Conservation (phyloP, 2,113 vertebrate species). For the Actinemys pallida region DNA sequence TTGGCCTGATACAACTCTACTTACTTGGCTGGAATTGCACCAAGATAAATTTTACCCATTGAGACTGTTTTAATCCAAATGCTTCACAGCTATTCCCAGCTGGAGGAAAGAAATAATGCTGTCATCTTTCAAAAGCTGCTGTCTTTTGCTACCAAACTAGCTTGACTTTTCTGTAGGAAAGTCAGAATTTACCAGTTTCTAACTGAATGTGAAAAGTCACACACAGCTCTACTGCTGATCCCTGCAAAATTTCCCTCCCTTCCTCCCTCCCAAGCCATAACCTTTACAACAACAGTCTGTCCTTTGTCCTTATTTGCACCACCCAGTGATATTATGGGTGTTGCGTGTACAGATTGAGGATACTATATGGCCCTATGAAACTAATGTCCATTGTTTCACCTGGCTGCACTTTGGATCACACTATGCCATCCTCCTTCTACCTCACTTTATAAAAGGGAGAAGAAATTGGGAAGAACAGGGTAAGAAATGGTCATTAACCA, state of each 20-base stretch:
- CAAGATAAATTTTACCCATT: not conserved
- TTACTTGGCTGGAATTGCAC: not conserved
- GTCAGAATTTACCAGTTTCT: not conserved
- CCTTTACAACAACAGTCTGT: not conserved
- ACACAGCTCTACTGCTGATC: not conserved
- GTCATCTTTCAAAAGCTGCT: not conserved
- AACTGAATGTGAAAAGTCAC: not conserved
- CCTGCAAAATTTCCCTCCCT: not conserved
- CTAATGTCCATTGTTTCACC: not conserved
- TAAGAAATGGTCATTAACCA: not conserved
- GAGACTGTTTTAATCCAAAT: not conserved
- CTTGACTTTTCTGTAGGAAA: slow-evolving; percentile 29
- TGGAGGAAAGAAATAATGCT: not conserved
- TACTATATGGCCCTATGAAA: not conserved
- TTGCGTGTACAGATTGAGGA: not conserved
- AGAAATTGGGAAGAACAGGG: not conserved
- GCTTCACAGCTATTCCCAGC: slow-evolving; percentile 9
- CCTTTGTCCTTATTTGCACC: not conserved
- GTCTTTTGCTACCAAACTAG: not conserved
- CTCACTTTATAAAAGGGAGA: too few species aligned
- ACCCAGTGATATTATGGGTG: not conserved
- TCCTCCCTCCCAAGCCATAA: fast-evolving
- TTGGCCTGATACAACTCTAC: not conserved
- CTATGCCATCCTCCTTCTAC: not conserved
- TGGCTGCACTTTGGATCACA: not conserved